Evolutionary conservation across 2,797 vertebrate species (phyloP).

Genomic region (Lepidocolaptes lacrymiger): DNA sequence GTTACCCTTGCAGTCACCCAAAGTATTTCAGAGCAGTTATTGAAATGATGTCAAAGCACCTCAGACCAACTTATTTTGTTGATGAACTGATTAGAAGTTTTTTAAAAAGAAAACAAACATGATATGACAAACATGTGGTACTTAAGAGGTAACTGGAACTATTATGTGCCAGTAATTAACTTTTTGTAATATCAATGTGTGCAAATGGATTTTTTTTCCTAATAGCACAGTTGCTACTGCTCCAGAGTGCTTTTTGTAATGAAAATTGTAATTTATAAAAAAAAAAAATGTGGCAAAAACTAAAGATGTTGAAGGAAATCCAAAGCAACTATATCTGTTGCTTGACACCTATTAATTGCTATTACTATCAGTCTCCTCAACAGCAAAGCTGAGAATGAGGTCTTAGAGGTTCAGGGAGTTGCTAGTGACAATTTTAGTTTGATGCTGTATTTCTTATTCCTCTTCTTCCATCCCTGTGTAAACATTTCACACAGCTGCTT

Average conservation of each 20-base stretch:
- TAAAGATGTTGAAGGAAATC: constrained; percentile 5
- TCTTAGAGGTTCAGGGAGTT: not conserved
- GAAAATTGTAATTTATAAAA: constrained; percentile 30
- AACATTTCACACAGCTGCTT: not conserved
- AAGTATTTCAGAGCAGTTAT: constrained; percentile 40
- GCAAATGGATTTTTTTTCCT: not conserved
- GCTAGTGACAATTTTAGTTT: not conserved
- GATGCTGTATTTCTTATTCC: not conserved
- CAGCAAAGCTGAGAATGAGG: not conserved
- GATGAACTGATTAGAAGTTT: constrained; percentile 30
- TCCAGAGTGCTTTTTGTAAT: constrained; percentile 11
- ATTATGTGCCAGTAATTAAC: constrained; percentile 1
- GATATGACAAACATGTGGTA: not conserved
- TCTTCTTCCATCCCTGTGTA: not conserved
- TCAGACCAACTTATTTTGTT: not conserved
- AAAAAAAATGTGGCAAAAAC: not conserved
- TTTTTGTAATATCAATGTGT: constrained; percentile 10
- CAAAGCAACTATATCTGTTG: not conserved
- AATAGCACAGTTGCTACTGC: not conserved
- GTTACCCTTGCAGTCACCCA: constrained; percentile 52
- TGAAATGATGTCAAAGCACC: not conserved
- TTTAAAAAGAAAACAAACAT: not conserved
- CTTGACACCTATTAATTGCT: not conserved
- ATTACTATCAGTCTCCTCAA: not conserved
- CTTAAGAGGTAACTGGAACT: constrained; percentile 38